Evolutionary conservation across 2,113 vertebrate genomes (phyloP), one percentile per base, ranked within the genome.

Genomic region (Donacobius atricapilla): DNA sequence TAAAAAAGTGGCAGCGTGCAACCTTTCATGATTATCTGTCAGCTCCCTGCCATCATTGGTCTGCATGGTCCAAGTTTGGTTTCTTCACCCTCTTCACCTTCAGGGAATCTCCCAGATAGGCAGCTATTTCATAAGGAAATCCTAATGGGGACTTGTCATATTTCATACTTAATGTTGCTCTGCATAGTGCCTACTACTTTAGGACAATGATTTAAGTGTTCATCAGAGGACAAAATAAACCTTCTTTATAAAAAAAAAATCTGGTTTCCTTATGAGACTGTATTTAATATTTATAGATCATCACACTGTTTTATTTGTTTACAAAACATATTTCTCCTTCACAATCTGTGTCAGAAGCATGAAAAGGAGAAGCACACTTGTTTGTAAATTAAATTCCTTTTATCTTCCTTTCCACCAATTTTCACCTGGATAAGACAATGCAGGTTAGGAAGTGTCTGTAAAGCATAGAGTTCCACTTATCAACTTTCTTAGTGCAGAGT

Each of bases 321-420:
- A 50, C n/a, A 92, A 77, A 89, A 31, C 3, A 15, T n/a, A 69
- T 65, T 84, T 28, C 11, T 83, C 21, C 33, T 66, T 37, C 47
- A 77, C 39, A 77, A 53, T 66, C 53, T 69, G 6, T 72, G 42
- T 80, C 40, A 61, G n/a, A 73, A 83, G 35, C 5, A 1, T 42
- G 44, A 77, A 57, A 69, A 15, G n/a, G 11, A 75, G 60, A 77
- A 85, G 16, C 8, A 80, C 8, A 6, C 21, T 30, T 35, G 42
- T 72, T 69, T 64, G 14, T 73, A 73, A 56, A 90, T 83, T 69
- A 83, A 80, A 79, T 86, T 85, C 48, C 31, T 85, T 80, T 70
- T 80, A 17, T 51, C 24, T 63, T 73, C 35, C 50, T 93, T 0
- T 1, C 10, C 42, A 66, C 47, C 14, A 37, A 7, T 56, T 54